A percentile compares a stretch with the other conserved stretches of the same genome.
Evolutionary conservation across 2,113 vertebrate genomes (phyloP).

Genomic region (Ranitomeya imitator): DNA sequence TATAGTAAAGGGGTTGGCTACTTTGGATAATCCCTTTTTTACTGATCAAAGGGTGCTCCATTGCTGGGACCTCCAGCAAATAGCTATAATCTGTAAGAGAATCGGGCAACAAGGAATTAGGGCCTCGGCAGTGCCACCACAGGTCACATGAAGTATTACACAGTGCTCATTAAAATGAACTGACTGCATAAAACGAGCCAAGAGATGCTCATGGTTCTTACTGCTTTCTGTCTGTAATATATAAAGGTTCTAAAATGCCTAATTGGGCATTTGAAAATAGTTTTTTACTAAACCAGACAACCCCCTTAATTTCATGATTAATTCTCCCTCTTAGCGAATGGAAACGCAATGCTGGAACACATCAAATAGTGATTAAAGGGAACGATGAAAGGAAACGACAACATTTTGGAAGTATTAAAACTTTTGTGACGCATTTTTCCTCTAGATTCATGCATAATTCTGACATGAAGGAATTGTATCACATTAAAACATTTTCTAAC

Average conservation of each 20-base stretch:
- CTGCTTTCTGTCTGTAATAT: not conserved
- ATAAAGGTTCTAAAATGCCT: not conserved
- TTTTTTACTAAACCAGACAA: not conserved
- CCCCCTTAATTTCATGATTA: not conserved
- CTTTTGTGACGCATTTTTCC: not conserved
- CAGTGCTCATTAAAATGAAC: not conserved
- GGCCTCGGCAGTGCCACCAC: not conserved
- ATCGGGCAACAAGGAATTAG: not conserved
- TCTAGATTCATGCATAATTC: not conserved
- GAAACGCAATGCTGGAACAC: not conserved
- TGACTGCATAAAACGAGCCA: not conserved
- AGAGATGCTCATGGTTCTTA: not conserved
- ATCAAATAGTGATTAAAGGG: not conserved
- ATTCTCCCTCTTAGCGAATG: not conserved
- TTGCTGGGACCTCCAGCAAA: too few species aligned
- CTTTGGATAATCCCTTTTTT: too few species aligned
- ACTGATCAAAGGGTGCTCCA: too few species aligned
- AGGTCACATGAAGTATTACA: not conserved
- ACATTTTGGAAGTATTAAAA: constrained; percentile 8
- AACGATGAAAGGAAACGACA: not conserved
- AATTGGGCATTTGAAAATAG: not conserved
- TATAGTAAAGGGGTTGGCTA: too few species aligned
- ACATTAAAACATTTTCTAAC: not conserved
- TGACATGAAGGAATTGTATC: constrained; percentile 5
- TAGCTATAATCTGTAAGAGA: too few species aligned